Percentiles rank a stretch among this genome's conserved stretches.
phyloP scores from a whole-genome alignment of 2,888 invertebrate species.

The Caradrina clavipalpis region DNA sequence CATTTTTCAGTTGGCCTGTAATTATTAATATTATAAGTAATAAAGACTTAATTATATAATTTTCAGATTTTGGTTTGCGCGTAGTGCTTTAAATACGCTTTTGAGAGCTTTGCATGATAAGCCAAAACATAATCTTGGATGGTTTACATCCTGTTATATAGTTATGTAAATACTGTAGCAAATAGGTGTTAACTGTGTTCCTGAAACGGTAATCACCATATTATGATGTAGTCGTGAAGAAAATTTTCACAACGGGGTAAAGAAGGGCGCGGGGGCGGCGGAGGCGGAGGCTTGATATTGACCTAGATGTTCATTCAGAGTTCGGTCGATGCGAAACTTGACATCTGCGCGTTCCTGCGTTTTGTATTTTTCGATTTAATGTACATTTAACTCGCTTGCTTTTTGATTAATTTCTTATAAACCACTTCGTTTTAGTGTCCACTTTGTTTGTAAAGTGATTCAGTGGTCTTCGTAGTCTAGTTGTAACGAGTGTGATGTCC shows the following conservation, averaged over 20 bases:
- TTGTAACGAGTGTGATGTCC: slow-evolving; percentile 75
- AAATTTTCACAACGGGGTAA: slow-evolving; percentile 78
- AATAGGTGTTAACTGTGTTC: slow-evolving; percentile 27
- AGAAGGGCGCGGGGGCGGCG: slow-evolving; percentile 74
- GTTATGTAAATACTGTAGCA: slow-evolving; percentile 8
- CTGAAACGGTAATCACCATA: slow-evolving; percentile 70
- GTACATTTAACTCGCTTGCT: slow-evolving; percentile 76
- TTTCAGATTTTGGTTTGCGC: background rate
- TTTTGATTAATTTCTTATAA: slow-evolving; percentile 74
- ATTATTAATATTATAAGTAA: background rate
- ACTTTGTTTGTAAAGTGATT: slow-evolving; percentile 38
- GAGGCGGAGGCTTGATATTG: slow-evolving; percentile 89
- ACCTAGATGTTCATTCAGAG: slow-evolving; percentile 91
- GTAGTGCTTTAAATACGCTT: background rate
- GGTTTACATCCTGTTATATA: background rate
- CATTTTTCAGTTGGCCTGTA: background rate
- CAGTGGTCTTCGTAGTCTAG: slow-evolving; percentile 51
- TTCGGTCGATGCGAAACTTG: slow-evolving; percentile 91
- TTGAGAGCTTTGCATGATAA: slow-evolving; percentile 1
- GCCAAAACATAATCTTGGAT: background rate
- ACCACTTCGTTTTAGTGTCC: slow-evolving; percentile 39
- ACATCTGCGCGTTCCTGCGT: slow-evolving; percentile 90
- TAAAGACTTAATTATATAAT: background rate
- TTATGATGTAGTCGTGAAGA: slow-evolving; percentile 79
- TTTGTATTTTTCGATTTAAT: slow-evolving; percentile 85